Conservation (phyloP, 2,888 invertebrate genomes). For the Papilio demoleus region DNA sequence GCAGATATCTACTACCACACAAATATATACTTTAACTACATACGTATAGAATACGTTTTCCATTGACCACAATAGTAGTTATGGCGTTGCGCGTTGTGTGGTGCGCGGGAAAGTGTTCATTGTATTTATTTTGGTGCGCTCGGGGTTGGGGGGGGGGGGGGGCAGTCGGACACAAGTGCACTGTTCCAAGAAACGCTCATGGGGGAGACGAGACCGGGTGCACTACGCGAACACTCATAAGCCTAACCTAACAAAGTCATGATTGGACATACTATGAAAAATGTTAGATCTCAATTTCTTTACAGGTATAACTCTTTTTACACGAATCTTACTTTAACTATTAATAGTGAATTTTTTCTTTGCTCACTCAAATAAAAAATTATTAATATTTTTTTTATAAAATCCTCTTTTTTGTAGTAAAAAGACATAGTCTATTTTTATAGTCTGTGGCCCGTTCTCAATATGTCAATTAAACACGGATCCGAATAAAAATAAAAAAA, state of each 20-base stretch:
- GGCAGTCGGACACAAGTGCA: constrained; percentile 70
- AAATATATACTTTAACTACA: background rate
- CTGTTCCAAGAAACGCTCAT: constrained; percentile 28
- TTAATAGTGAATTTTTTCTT: too few species aligned
- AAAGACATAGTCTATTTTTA: background rate
- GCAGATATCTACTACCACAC: background rate
- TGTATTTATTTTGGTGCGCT: constrained; percentile 72
- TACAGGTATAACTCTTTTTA: too few species aligned
- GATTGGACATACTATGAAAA: too few species aligned
- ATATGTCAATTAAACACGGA: background rate
- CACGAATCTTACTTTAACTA: too few species aligned
- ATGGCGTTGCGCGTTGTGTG: constrained; percentile 48
- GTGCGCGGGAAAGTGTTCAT: constrained; percentile 71
- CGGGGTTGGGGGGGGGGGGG: constrained; percentile 27
- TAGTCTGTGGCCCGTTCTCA: background rate
- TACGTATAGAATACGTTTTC: constrained; percentile 8
- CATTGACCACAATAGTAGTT: constrained; percentile 45
- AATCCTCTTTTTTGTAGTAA: background rate
- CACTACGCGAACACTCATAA: constrained; percentile 14
- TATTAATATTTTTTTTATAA: background rate
- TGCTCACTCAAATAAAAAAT: constrained; percentile 4
- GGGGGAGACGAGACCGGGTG: constrained; percentile 16
- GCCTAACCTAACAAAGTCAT: too few species aligned
- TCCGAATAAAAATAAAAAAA: background rate
- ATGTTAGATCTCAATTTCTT: too few species aligned